Base-by-base conservation (phyloP, 2,888 invertebrate genomes). In the Troides helena region DNA sequence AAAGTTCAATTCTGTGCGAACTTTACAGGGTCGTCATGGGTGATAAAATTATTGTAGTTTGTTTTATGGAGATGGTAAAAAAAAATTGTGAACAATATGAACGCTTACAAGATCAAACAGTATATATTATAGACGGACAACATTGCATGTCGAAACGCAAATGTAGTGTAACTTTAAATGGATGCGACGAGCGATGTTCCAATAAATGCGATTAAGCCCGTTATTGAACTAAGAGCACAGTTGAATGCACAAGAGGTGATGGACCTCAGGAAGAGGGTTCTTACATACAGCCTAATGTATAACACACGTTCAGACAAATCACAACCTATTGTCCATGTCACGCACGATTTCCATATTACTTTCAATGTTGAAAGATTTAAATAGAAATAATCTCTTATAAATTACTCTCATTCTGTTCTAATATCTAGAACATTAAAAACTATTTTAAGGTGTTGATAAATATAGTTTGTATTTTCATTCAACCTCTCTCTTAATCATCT, bases 181-280 rank as follows among this genome's bases (percentile, higher is more conserved):
- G 59, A 66, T 56, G 61, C 62, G 70, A 71, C 60, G 64, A 61
- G 59, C 67, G 67, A 67, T 64, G 65, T 67, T 71, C 64, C 67
- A 71, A 67, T 67, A 59, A 62, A 56, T 36, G 65, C 65, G 70
- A 71, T 71, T 71, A 71, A 71, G 64, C 61, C 68, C 73, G 73
- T 73, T 74, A 76, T 76, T 74, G 74, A 69, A 73, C 76, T 75
- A 75, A 65, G 76, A 72, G 67, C 73, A 75, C 76, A 81, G 79
- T 80, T 89, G 82, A 88, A 85, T 88, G 87, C 87, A 81, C 85
- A 81, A 74, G 81, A 85, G 91, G 85, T 86, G 84, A 83, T 85
- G 80, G 89, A 89, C 88, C 90, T 80, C 80, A 85, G 85, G 86
- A 87, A 88, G 86, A 86, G 87, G 85, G 85, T 81, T 81, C 87